Evolutionary conservation across 92 coral and sea anemone genomes (phyloP), one percentile per base, ranked within the genome.

Genomic region (Paragorgia papillata): DNA sequence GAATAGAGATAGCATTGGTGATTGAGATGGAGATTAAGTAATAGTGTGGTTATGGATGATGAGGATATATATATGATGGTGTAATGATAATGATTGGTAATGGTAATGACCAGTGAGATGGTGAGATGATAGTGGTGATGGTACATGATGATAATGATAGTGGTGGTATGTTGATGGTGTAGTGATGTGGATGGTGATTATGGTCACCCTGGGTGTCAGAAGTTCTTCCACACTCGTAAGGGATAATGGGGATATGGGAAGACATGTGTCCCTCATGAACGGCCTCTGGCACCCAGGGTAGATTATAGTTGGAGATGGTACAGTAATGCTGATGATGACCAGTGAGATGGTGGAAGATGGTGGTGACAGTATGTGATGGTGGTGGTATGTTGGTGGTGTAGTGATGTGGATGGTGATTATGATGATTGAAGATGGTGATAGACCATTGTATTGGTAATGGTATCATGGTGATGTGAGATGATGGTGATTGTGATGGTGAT

Each of bases 371-470:
- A 34, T n/a, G 1, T 59, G 65, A 25, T 59, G 65, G 26, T 59
- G 65, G 3, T 59, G 14, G 18, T 59, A 59, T 59, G 65, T 2
- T 59, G 65, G 19, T 59, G 29, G 30, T 59, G 65, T 26, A n/a
- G n/a, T 59, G 34, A 25, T 59, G 65, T 0, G 22, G 65, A 59
- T 59, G 65, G 19, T 59, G 65, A 0, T 59, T 19, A 59, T 59
- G 65, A 59, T 59, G 65, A 20, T 56, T 19, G 26, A 59, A 22
- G 65, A 59, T 25, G 63, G 30, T 59, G 65, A 2, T 25, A 34
- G n/a, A n/a, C n/a, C n/a, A n/a, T n/a, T n/a, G n/a, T n/a, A n/a
- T n/a, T n/a, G n/a, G n/a, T n/a, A n/a, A n/a, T n/a, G n/a, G n/a
- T n/a, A n/a, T n/a, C n/a, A n/a, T n/a, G n/a, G 27, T 59, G 65